These are phyloP conservation scores for Caenorhabditis drosophilae DNA, from an alignment of 2,888 invertebrate genomes.

Conservation along the genomic window DNA sequence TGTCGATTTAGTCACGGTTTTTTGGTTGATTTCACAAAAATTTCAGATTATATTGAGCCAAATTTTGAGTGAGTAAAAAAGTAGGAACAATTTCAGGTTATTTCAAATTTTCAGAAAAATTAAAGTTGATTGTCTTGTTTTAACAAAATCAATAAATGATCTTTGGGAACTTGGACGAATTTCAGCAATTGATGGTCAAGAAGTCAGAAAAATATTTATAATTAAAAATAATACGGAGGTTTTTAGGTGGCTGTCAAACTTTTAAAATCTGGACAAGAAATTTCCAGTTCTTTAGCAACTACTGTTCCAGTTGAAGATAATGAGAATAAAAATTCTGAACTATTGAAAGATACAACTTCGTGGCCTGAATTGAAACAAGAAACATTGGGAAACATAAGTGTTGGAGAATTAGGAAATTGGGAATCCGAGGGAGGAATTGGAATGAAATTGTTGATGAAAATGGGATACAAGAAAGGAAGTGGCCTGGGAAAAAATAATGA, in stretches of 20 bases:
- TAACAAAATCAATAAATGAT: constrained; percentile 26
- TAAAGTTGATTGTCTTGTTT: constrained; percentile 29
- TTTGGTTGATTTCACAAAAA: constrained; percentile 27
- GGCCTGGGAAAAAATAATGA: constrained; percentile 52
- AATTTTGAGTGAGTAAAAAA: constrained; percentile 41
- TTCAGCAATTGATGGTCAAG: constrained; percentile 37
- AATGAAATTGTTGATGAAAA: constrained; percentile 52
- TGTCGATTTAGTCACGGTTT: constrained; percentile 53
- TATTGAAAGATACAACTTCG: constrained; percentile 9
- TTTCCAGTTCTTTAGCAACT: constrained; percentile 10
- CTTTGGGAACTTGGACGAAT: constrained; percentile 51
- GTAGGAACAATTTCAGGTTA: too few relatives aligned
- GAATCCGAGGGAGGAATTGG: constrained; percentile 49
- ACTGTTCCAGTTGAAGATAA: constrained; percentile 30
- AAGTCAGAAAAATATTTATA: too few relatives aligned
- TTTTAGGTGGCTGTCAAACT: constrained; percentile 50
- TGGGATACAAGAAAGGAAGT: constrained; percentile 53
- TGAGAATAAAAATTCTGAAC: constrained; percentile 15
- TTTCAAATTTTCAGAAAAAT: constrained; percentile 5
- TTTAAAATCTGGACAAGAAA: constrained; percentile 37
- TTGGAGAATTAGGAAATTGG: constrained; percentile 50
- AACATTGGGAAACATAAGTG: constrained; percentile 10
- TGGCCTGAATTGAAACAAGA: constrained; percentile 34
- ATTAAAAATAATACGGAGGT: too few relatives aligned
- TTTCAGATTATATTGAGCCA: constrained; percentile 46